Conservation (phyloP, 2,888 invertebrate species). For the Tiliacea citrago region DNA sequence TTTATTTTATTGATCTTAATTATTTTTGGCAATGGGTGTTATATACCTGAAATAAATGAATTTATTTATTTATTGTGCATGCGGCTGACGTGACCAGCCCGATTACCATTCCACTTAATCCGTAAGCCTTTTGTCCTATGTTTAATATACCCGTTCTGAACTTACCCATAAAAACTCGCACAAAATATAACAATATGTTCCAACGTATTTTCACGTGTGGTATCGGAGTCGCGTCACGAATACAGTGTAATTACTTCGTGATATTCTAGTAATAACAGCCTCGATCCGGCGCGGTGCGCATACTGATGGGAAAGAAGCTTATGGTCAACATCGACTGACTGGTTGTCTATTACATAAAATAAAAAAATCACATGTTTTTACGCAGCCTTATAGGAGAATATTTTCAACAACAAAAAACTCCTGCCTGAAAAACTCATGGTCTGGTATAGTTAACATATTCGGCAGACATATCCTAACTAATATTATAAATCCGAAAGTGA, state of each 20-base stretch:
- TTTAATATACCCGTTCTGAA: neutral
- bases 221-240: slow-evolving; percentile 38
- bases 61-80: too few relatives aligned
- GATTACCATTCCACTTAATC: neutral
- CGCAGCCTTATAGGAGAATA: neutral
- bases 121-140: neutral
- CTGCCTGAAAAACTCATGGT: neutral
- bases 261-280: slow-evolving; percentile 41
- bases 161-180: neutral
- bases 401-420: neutral
- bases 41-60: too few relatives aligned
- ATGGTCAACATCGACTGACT: slow-evolving; percentile 14
- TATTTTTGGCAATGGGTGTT: too few relatives aligned
- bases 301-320: slow-evolving; percentile 36
- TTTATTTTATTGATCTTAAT: too few relatives aligned
- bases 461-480: too few relatives aligned
- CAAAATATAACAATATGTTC: slow-evolving; percentile 16
- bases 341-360: neutral
- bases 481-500: too few relatives aligned
- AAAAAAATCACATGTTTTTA: neutral
- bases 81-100: neutral
- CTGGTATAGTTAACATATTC: too few relatives aligned
- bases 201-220: slow-evolving; percentile 10
- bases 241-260: slow-evolving; percentile 45
- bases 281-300: slow-evolving; percentile 8